These are phyloP conservation scores for Tubiluchus corallicola DNA, from an alignment of 2,888 invertebrate genomes.

Conservation along the genomic window DNA sequence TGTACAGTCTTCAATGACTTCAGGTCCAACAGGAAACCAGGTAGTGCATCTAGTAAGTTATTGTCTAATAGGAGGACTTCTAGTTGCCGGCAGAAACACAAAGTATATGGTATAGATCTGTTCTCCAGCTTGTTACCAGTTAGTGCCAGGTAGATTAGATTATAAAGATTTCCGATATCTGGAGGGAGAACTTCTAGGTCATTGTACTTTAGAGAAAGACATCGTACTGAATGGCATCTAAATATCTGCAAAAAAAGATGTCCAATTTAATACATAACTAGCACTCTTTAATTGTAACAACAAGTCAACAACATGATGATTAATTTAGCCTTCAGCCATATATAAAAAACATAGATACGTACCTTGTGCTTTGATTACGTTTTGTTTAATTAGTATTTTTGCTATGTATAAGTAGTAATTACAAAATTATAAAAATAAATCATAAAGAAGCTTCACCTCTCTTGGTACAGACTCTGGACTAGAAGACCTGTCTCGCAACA, in stretches of 20 bases:
- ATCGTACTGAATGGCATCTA: conserved; percentile 27
- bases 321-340: too few species aligned
- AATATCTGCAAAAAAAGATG: conserved; percentile 29
- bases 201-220: conserved; percentile 31
- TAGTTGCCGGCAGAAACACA: conserved; percentile 29
- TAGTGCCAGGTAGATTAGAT: conserved; percentile 28
- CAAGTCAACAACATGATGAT: too few species aligned
- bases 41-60: conserved; percentile 32
- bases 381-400: too few species aligned
- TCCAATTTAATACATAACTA: too few species aligned
- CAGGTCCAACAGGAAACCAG: conserved; percentile 31
- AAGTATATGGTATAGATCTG: conserved; percentile 30
- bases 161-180: conserved; percentile 30
- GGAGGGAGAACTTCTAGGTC: conserved; percentile 29
- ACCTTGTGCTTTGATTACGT: too few species aligned
- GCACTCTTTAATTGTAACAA: too few species aligned
- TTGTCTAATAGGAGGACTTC: conserved; percentile 30
- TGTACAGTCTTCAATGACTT: conserved; percentile 30
- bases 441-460: too few species aligned
- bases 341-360: too few species aligned
- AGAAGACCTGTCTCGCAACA: too few species aligned
- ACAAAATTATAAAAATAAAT: too few species aligned
- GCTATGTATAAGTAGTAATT: too few species aligned
- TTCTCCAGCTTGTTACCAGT: conserved; percentile 33
- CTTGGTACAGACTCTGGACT: too few species aligned